phyloP scores from a whole-genome alignment of 2,113 vertebrate genomes.

The Austrofundulus limnaeus region DNA sequence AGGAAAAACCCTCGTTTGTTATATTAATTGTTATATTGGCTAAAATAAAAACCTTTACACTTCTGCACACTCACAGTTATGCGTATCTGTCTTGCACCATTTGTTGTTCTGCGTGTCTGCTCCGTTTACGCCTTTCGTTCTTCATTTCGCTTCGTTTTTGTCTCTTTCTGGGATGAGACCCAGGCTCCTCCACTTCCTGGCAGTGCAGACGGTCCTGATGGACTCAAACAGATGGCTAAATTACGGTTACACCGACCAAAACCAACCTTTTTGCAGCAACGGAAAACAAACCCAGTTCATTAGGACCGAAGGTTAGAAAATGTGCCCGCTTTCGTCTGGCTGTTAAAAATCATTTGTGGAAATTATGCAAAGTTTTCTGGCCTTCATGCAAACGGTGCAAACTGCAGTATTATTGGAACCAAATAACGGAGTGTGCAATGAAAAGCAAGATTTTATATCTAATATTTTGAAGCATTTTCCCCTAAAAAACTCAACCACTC shows the following conservation, averaged over 20 bases:
- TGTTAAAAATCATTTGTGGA: not conserved
- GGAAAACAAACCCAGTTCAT: not conserved
- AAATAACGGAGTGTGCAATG: not conserved
- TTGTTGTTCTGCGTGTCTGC: not conserved
- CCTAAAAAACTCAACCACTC: too few relatives aligned
- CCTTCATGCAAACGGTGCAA: not conserved
- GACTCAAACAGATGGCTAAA: not conserved
- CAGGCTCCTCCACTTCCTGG: constrained; percentile 1
- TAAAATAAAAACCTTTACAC: too few relatives aligned
- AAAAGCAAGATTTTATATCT: too few relatives aligned
- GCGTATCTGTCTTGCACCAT: not conserved
- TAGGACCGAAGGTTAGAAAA: not conserved
- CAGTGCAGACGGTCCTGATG: not conserved
- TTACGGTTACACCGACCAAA: not conserved
- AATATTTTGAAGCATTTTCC: too few relatives aligned
- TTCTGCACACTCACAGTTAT: too few relatives aligned
- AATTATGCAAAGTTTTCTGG: not conserved
- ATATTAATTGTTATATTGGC: too few relatives aligned
- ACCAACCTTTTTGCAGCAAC: not conserved
- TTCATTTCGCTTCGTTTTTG: not conserved
- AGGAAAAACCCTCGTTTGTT: too few relatives aligned
- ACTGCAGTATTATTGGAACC: not conserved
- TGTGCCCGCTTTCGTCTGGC: not conserved
- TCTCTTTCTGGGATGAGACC: constrained; percentile 5
- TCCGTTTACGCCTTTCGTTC: not conserved